A percentile compares a stretch with the other conserved stretches of the same genome.
Evolutionary conservation across 1,140 invertebrate species (phyloP).

Genomic region (Anadara kagoshimensis): DNA sequence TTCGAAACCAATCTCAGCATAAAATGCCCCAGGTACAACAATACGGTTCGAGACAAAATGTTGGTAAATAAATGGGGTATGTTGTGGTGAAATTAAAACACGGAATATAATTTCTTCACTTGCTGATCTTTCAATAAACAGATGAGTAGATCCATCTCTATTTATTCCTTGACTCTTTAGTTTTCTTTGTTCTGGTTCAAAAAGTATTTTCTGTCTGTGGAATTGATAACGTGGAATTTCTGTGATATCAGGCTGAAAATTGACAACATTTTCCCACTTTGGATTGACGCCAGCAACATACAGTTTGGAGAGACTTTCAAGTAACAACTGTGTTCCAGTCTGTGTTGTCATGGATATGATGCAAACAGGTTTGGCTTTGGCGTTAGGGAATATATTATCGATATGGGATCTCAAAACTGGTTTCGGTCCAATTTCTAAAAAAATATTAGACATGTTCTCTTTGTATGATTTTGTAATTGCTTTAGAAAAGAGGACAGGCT

Average conservation of each 20-base stretch:
- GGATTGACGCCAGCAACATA: conserved; percentile 14
- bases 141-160: background rate
- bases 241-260: background rate
- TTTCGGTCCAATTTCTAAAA: conserved; percentile 38
- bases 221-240: conserved; percentile 21
- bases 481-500: conserved; percentile 36
- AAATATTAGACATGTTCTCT: background rate
- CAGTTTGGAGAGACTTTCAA: background rate
- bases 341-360: conserved; percentile 22
- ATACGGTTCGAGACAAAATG: conserved; percentile 31
- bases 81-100: conserved; percentile 15
- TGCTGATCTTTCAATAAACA: conserved; percentile 13
- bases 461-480: conserved; percentile 16
- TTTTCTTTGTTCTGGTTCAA: conserved; percentile 17
- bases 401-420: conserved; percentile 25
- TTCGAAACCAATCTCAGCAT: conserved; percentile 36
- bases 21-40: conserved; percentile 47
- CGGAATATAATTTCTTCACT: conserved; percentile 11
- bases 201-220: background rate
- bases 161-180: conserved; percentile 19
- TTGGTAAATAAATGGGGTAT: conserved; percentile 41
- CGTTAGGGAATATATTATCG: conserved; percentile 3
- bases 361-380: background rate
- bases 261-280: conserved; percentile 9
- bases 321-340: background rate